A percentile compares a stretch with the other conserved stretches of the same genome.
These are phyloP conservation scores for Dendrocincla fuliginosa DNA, from an alignment of 2,797 vertebrate species.

Conservation along the genomic window DNA sequence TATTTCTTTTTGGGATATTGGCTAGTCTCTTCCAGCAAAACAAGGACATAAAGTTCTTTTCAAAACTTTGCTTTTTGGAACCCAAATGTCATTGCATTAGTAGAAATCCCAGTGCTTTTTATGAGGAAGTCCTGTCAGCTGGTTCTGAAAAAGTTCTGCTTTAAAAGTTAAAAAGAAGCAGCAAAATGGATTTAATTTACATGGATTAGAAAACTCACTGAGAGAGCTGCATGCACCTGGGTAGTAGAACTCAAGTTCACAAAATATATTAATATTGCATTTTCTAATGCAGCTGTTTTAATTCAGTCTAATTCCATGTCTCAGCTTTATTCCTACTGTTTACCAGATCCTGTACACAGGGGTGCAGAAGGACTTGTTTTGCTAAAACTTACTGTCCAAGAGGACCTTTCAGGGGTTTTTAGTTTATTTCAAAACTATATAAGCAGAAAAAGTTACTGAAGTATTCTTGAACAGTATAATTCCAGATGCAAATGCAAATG, in stretches of 20 bases:
- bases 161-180: constrained; percentile 1
- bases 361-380: constrained; percentile 50
- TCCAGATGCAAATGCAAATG: constrained; percentile 41
- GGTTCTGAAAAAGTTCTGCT: constrained; percentile 64
- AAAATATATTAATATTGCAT: constrained; percentile 31
- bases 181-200: constrained; percentile 54
- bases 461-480: constrained; percentile 16
- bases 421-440: background rate
- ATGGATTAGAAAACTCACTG: constrained; percentile 40
- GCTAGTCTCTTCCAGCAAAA: constrained; percentile 31
- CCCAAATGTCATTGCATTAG: constrained; percentile 36
- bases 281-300: constrained; percentile 43
- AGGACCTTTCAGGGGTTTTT: constrained; percentile 17
- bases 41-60: constrained; percentile 16
- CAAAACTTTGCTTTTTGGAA: constrained; percentile 50
- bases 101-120: constrained; percentile 43
- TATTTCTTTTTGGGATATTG: constrained; percentile 30
- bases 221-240: constrained; percentile 63
- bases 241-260: constrained; percentile 65
- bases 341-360: constrained; percentile 48
- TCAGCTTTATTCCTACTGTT: constrained; percentile 72
- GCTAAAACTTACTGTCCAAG: background rate
- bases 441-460: background rate
- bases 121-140: constrained; percentile 65
- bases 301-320: constrained; percentile 47